Base-by-base conservation (phyloP, 2,888 invertebrate genomes). In the Drosophila fungiperda region DNA sequence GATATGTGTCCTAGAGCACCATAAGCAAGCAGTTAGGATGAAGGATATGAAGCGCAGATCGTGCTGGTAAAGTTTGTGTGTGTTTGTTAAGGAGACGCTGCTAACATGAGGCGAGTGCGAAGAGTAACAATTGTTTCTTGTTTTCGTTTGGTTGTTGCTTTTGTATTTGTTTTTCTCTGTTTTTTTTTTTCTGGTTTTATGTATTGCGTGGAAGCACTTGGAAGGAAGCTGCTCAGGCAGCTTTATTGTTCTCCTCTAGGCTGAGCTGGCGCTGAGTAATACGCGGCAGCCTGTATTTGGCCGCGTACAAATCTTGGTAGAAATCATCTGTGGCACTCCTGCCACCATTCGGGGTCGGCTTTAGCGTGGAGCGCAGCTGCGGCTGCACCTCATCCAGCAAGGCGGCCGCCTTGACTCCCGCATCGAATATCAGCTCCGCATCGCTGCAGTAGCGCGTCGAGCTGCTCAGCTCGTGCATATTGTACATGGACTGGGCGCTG, bases 301-400 rank as follows among this genome's bases (percentile, higher is more conserved):
- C 68, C 42, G 82, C 71, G 70, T 88, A 86, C 52, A 90, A 57
- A 53, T 87, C 90, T n/a, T 76, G 74, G 61, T 87, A 90, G 74
- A 83, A 78, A 60, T 82, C 82, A 69, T 84, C 82, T 5, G 73
- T 54, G 35, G 33, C 52, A 50, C 65, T 70, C 40, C 72, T 70
- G 48, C 72, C 73, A 42, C 77, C 77, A 42, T 70, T 83, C 29
- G 72, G 63, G 32, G 66, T 80, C 29, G 94, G 59, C 61, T 86
- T 94, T 50, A 94, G 94, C 0, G 95, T 95, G 26, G 94, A 94
- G 0, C 95, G 90, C 0, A 94, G 62, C 38, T 77, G 62, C 1
- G 91, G 91, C 92, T 0, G 93, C 90, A 1, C 95, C 94, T 95
- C 95, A 50, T 89, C 85, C n/a, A 91, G 84, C 61, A 91, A 73